These are phyloP conservation scores for Chrysemys picta DNA, from an alignment of 2,113 vertebrate genomes.

Conservation along the genomic window DNA sequence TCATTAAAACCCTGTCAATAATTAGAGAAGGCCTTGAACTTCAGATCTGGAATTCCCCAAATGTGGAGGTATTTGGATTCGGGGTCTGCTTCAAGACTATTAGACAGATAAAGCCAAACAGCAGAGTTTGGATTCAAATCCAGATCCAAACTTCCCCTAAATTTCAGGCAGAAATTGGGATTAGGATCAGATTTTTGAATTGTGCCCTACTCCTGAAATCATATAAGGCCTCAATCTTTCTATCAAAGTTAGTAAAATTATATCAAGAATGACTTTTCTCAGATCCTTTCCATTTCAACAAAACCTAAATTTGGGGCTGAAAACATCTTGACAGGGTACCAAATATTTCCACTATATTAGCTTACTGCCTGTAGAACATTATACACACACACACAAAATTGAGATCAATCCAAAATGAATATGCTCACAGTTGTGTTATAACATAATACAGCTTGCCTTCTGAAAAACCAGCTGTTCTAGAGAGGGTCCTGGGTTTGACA, in stretches of 20 bases:
- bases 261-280: neutral
- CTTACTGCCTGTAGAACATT: rapidly evolving
- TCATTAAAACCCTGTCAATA: conserved; percentile 21
- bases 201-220: neutral
- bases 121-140: neutral
- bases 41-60: conserved; percentile 1
- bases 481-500: neutral
- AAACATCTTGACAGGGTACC: neutral
- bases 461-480: neutral
- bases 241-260: neutral
- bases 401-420: neutral
- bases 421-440: neutral
- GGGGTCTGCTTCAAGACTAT: neutral
- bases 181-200: neutral
- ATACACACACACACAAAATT: neutral
- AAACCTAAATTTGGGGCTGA: neutral
- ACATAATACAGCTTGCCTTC: neutral
- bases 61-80: neutral
- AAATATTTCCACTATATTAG: neutral
- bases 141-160: neutral
- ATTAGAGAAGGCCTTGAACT: neutral
- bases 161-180: neutral
- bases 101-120: neutral
- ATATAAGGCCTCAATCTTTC: neutral
- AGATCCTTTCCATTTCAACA: neutral